A percentile compares a stretch with the other conserved stretches of the same genome.
Conservation (phyloP, 2,797 vertebrate species). For the Nannoperca australis region DNA sequence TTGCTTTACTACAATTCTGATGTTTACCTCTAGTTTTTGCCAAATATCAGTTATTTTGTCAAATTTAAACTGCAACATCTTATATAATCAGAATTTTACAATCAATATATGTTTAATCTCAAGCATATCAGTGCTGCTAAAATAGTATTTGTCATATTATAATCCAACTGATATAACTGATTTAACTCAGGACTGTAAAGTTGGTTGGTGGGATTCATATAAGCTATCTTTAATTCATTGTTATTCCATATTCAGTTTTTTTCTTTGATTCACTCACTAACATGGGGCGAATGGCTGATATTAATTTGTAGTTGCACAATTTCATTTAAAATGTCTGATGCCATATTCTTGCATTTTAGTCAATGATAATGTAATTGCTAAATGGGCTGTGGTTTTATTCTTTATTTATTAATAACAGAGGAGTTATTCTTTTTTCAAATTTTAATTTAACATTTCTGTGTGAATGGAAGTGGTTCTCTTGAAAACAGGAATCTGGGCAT, state of each 20-base stretch:
- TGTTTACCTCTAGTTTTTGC: slow-evolving; percentile 55
- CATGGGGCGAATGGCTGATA: slow-evolving; percentile 16
- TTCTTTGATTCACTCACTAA: slow-evolving; percentile 21
- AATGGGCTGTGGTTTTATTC: slow-evolving; percentile 13
- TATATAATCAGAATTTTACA: background rate
- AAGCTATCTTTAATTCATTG: slow-evolving; percentile 34
- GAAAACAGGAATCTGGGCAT: slow-evolving; percentile 23
- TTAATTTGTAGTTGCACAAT: slow-evolving; percentile 30
- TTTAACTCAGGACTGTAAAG: slow-evolving; percentile 40
- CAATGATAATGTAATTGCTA: background rate
- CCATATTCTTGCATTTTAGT: slow-evolving; percentile 24
- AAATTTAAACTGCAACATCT: background rate
- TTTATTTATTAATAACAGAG: slow-evolving; percentile 49
- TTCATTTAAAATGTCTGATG: slow-evolving; percentile 13
- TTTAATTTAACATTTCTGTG: slow-evolving; percentile 14
- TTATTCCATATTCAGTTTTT: slow-evolving; percentile 19
- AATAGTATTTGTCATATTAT: slow-evolving; percentile 21
- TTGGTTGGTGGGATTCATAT: slow-evolving; percentile 41
- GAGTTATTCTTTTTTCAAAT: slow-evolving; percentile 1
- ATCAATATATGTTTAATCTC: slow-evolving; percentile 14
- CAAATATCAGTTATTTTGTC: slow-evolving; percentile 39
- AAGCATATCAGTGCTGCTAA: slow-evolving; percentile 51
- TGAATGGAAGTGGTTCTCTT: slow-evolving; percentile 20
- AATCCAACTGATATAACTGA: slow-evolving; percentile 23
- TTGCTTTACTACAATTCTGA: slow-evolving; percentile 25